These are phyloP conservation scores for Tarsius wallacei DNA, from an alignment of 2,797 vertebrate genomes.

Conservation along the genomic window DNA sequence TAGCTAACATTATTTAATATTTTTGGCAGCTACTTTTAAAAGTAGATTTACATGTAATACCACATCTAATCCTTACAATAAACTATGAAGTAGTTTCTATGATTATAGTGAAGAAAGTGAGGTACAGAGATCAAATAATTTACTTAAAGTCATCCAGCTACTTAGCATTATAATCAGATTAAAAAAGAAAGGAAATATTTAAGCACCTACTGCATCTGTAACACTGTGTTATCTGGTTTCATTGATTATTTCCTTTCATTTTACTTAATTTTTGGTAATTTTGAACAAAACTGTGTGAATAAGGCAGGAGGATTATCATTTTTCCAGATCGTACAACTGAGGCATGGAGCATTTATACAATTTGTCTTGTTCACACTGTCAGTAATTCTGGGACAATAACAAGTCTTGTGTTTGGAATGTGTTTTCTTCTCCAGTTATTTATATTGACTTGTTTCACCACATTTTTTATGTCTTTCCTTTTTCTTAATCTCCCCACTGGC, in stretches of 20 bases:
- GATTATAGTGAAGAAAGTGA: neutral
- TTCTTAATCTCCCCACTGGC: neutral
- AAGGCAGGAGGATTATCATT: neutral
- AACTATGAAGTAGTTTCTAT: neutral
- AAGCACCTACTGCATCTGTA: neutral
- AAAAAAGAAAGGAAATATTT: neutral
- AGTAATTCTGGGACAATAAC: neutral
- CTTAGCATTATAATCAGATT: neutral
- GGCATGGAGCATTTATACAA: neutral
- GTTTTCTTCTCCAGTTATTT: neutral
- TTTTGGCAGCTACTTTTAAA: neutral
- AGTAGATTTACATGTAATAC: neutral
- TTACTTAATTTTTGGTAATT: neutral
- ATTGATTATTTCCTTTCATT: neutral
- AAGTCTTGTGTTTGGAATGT: neutral
- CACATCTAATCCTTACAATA: neutral
- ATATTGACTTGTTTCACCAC: neutral
- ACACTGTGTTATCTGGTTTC: neutral
- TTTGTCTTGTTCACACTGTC: neutral
- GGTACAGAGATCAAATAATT: neutral
- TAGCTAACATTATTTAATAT: neutral
- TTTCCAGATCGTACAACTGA: neutral
- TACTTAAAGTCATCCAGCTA: neutral
- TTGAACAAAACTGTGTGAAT: neutral
- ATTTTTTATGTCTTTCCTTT: neutral